phyloP scores from a whole-genome alignment of 2,113 vertebrate species.

The Ctenodactylus gundi region DNA sequence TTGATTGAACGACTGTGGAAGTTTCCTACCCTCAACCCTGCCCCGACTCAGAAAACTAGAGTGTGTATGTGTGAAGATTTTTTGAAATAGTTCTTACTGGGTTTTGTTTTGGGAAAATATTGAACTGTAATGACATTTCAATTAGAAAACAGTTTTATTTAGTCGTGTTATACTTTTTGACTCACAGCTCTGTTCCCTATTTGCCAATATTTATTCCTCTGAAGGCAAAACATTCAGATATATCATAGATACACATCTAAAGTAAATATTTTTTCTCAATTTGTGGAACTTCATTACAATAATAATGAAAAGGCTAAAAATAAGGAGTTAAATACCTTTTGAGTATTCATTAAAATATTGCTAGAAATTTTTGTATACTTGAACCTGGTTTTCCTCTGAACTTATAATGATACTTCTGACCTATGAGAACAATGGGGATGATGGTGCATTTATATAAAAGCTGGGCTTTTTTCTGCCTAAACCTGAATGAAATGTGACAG shows the following conservation, averaged over 20 bases:
- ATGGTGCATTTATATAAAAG: background rate
- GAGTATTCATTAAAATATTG: conserved; percentile 28
- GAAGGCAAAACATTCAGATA: conserved; percentile 36
- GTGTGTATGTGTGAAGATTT: conserved; percentile 40
- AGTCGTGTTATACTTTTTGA: conserved; percentile 22
- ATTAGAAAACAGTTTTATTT: conserved; percentile 21
- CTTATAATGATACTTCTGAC: conserved; percentile 15
- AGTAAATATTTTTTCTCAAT: conserved; percentile 15
- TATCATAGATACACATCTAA: conserved; percentile 1
- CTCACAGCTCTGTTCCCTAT: conserved; percentile 22
- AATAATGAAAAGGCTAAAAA: background rate
- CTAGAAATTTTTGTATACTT: conserved; percentile 33
- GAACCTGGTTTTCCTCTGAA: background rate
- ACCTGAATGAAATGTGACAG: background rate
- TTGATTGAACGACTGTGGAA: conserved; percentile 2
- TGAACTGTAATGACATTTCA: conserved; percentile 47
- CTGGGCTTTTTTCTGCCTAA: background rate
- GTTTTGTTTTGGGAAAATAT: conserved; percentile 60
- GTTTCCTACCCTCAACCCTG: conserved; percentile 7
- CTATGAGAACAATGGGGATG: background rate
- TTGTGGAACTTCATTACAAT: conserved; percentile 21
- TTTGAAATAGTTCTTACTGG: background rate
- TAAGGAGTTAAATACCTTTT: conserved; percentile 15
- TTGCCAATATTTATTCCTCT: conserved; percentile 27
- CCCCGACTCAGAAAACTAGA: conserved; percentile 18